Evolutionary conservation across 2,797 vertebrate genomes (phyloP).

Genomic region (Alfaro cultratus): DNA sequence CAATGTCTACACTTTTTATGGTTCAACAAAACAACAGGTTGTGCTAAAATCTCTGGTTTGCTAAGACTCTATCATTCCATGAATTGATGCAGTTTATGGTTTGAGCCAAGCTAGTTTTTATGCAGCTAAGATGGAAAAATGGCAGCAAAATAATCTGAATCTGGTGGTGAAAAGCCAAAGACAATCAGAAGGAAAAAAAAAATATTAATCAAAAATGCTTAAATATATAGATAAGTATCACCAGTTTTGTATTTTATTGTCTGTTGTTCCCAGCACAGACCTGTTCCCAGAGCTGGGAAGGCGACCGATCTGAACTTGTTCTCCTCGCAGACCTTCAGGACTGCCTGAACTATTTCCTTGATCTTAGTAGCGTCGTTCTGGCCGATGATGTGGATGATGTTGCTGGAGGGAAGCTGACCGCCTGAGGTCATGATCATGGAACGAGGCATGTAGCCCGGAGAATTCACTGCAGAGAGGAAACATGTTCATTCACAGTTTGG

Average conservation of each 20-base stretch:
- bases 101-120: not conserved
- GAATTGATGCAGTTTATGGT: not conserved
- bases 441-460: slow-evolving; percentile 45
- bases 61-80: not conserved
- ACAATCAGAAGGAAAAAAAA: not conserved
- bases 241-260: not conserved
- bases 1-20: too few relatives aligned
- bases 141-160: not conserved
- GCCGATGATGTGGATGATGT: slow-evolving; percentile 86
- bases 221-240: not conserved
- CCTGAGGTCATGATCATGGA: slow-evolving; percentile 79
- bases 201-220: not conserved
- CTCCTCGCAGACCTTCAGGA: slow-evolving; percentile 82
- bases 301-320: slow-evolving; percentile 77
- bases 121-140: not conserved
- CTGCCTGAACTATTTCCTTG: slow-evolving; percentile 67
- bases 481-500: not conserved
- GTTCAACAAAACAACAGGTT: not conserved
- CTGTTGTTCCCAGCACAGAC: slow-evolving; percentile 59
- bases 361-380: slow-evolving; percentile 50
- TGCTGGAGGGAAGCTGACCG: slow-evolving; percentile 79
- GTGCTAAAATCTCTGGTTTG: not conserved
- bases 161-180: not conserved
- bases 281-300: slow-evolving; percentile 93
- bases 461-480: slow-evolving; percentile 36